Evolutionary conservation across 2,113 vertebrate species (phyloP), one percentile per base, ranked within the genome.

Genomic region (Scalopus aquaticus): DNA sequence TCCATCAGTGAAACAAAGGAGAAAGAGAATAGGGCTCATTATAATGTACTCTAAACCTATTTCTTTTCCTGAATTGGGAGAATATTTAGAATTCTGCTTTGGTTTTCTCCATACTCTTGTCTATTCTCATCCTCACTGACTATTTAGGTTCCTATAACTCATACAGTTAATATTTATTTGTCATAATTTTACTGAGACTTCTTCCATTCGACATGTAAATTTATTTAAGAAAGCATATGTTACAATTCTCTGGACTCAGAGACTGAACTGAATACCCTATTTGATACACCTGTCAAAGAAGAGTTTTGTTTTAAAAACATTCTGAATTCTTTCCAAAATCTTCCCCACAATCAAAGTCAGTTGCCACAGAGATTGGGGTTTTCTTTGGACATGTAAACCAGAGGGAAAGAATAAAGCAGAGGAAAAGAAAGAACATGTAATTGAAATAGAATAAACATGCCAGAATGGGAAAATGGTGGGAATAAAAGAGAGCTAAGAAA

Each of bases 91-190:
- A 84, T 96, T 86, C 69, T 58, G 12, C 3, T 72, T 72, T 58
- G 65, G 5, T 62, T 88, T 83, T 93, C 60, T 85, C 54, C 60
- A 65, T 62, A 46, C 15, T 80, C 32, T 51, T 80, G 32, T 30
- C 49, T 39, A 44, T 58, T 67, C 15, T 95, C 28, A 65, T 83
- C 46, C 35, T 76, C 73, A 76, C 22, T 58, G 35, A 90, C 79
- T 88, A 67, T 39, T 88, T 80, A 91, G 46, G n/a, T 81, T 72
- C 24, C 10, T 15, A 42, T 73, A 51, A 37, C 42, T 93, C 65
- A 90, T 84, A 90, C 19, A 91, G 44, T 87, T 95, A 81, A 54
- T 90, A 51, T 70, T 90, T 95, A 89, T 28, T 91, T 80, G 20
- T 65, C 15, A 51, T 81, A 58, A 56, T 39, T 79, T 74, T 86